These are phyloP conservation scores for Argentina silus DNA, from an alignment of 2,797 vertebrate genomes.

Conservation along the genomic window DNA sequence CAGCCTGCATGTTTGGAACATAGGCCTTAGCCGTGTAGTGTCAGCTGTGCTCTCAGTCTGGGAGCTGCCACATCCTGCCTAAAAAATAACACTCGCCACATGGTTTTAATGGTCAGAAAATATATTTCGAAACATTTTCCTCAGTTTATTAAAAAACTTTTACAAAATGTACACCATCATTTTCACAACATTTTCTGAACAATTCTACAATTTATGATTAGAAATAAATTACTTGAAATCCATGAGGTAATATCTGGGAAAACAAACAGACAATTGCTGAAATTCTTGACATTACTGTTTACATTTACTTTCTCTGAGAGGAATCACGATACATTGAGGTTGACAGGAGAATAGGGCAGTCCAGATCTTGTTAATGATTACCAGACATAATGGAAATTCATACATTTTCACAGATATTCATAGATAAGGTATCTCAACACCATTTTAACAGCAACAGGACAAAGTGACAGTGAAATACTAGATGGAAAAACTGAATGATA, in stretches of 20 bases:
- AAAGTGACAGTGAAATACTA: constrained; percentile 28
- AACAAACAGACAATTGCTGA: constrained; percentile 5
- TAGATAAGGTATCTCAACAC: not conserved
- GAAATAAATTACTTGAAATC: constrained; percentile 2
- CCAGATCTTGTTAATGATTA: not conserved
- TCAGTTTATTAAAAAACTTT: constrained; percentile 51
- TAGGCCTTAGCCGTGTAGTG: not conserved
- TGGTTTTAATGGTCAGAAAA: constrained; percentile 61
- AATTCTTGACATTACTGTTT: not conserved
- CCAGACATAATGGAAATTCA: not conserved
- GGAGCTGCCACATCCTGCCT: not conserved
- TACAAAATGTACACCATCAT: constrained; percentile 39
- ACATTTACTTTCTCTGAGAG: not conserved
- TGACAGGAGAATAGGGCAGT: not conserved
- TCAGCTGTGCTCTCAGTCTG: not conserved
- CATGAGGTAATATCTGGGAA: not conserved
- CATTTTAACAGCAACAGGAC: constrained; percentile 24
- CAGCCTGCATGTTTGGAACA: not conserved
- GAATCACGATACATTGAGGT: not conserved
- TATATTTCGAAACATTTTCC: constrained; percentile 66
- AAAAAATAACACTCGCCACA: constrained; percentile 17
- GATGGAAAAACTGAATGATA: constrained; percentile 18
- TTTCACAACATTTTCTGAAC: constrained; percentile 32
- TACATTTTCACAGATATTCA: not conserved
- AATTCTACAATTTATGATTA: constrained; percentile 9